Conservation (phyloP, 2,797 vertebrate species). For the Urosaurus nigricauda region DNA sequence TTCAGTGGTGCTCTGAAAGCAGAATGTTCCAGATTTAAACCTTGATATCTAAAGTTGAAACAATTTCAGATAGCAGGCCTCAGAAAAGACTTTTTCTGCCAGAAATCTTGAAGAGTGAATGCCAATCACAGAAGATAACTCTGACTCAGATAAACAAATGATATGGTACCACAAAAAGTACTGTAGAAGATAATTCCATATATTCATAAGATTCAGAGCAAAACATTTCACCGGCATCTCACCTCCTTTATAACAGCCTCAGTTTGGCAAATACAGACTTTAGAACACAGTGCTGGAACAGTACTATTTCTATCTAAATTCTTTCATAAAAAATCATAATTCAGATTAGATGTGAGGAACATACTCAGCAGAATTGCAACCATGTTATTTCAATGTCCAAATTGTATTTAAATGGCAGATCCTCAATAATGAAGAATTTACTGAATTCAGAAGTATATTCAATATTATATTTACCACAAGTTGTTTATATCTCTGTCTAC, state of each 20-base stretch:
- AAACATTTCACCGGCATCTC: background rate
- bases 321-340: slow-evolving; percentile 5
- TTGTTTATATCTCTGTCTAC: background rate
- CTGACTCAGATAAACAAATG: background rate
- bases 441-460: background rate
- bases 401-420: background rate
- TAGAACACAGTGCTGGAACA: background rate
- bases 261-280: background rate
- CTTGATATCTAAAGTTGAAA: background rate
- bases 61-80: background rate
- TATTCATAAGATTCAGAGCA: background rate
- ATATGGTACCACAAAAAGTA: background rate
- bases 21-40: background rate
- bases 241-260: background rate
- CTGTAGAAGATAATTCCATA: background rate
- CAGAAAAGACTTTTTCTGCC: background rate
- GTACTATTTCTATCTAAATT: background rate
- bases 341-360: background rate
- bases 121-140: background rate
- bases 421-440: background rate
- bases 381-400: background rate
- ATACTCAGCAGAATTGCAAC: background rate
- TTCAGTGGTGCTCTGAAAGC: background rate
- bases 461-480: background rate
- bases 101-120: background rate